phyloP scores from a whole-genome alignment of 2,797 vertebrate species.

The Catamblyrhynchus diadema region DNA sequence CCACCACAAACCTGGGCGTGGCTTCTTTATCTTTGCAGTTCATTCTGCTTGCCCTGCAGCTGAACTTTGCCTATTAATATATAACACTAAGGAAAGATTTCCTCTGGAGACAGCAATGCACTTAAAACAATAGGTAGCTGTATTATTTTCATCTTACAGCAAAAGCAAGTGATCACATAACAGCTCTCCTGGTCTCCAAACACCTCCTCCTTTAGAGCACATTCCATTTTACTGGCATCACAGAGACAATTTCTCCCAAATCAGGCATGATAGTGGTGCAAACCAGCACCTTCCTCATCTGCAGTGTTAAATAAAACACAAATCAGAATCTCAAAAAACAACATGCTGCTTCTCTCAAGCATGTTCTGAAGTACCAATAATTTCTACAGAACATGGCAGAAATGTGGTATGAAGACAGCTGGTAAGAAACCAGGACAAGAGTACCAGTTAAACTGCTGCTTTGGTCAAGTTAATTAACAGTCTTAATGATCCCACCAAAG shows the following conservation, averaged over 20 bases:
- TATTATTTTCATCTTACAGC: neutral
- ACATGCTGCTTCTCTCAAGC: neutral
- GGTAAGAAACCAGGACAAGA: neutral
- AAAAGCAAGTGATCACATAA: neutral
- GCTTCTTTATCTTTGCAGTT: neutral
- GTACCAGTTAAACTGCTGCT: neutral
- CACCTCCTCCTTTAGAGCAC: neutral
- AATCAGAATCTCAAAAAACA: neutral
- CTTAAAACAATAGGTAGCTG: neutral
- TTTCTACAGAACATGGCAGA: neutral
- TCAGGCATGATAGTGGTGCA: neutral
- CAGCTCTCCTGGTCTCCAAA: neutral
- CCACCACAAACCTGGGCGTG: accelerated
- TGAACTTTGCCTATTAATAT: slow-evolving; percentile 31
- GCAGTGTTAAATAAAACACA: neutral
- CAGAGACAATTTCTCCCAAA: neutral
- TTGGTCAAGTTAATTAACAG: neutral
- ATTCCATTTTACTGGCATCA: neutral
- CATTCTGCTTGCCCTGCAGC: neutral
- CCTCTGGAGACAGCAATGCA: neutral
- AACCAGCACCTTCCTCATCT: neutral
- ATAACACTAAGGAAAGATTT: neutral
- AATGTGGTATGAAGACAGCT: neutral
- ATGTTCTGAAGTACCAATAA: neutral
- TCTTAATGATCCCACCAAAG: neutral